Evolutionary conservation across 2,888 invertebrate species (phyloP).

Genomic region (Stictocephala bisonia): DNA sequence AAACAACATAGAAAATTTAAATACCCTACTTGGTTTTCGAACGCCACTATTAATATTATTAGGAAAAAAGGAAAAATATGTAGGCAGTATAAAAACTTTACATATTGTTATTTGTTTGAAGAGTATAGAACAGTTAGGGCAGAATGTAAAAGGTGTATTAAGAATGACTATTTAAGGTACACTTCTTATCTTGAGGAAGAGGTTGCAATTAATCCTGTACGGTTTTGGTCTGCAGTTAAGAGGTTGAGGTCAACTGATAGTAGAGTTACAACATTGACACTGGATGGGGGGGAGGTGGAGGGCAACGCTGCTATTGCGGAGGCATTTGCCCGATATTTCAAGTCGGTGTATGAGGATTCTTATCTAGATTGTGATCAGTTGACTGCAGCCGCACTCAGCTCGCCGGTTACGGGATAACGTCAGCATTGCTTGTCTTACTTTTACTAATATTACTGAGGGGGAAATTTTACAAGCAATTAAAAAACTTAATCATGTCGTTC

Average conservation of each 20-base stretch:
- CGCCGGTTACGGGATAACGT: background rate
- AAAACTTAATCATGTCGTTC: background rate
- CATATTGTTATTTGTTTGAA: background rate
- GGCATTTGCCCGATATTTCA: slow-evolving; percentile 1
- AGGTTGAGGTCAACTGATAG: background rate
- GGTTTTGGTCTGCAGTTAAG: background rate
- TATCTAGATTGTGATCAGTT: background rate
- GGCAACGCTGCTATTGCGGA: background rate
- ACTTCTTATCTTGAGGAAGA: background rate
- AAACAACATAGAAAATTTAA: background rate
- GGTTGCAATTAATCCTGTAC: no score
- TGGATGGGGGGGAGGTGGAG: no score
- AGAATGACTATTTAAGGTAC: background rate
- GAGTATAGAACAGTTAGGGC: background rate
- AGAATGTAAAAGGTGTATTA: background rate
- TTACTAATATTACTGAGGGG: background rate
- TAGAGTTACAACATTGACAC: background rate
- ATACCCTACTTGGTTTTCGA: slow-evolving; percentile 2
- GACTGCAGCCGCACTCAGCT: background rate
- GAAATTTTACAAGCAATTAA: background rate
- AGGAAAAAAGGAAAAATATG: background rate
- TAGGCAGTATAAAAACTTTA: background rate
- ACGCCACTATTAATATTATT: background rate
- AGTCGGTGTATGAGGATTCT: background rate
- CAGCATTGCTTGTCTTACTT: background rate